Evolutionary conservation across 2,888 invertebrate species (phyloP).

Genomic region (Luperina testacea): DNA sequence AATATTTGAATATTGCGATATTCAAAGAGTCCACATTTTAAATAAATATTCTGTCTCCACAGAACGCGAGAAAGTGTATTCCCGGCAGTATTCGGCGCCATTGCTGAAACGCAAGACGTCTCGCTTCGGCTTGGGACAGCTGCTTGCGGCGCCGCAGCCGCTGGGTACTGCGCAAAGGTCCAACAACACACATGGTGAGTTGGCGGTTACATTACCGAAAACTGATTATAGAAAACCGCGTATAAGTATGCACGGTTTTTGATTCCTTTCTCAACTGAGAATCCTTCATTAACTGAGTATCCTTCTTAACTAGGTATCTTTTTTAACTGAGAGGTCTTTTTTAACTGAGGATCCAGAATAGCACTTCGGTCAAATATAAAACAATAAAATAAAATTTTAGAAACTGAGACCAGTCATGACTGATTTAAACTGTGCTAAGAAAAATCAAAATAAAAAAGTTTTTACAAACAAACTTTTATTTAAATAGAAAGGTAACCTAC

Average conservation of each 20-base stretch:
- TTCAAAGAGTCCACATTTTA: background rate
- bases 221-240: background rate
- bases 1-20: background rate
- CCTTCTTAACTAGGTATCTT: background rate
- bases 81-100: slow-evolving; percentile 98
- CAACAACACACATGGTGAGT: slow-evolving; percentile 70
- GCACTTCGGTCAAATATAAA: background rate
- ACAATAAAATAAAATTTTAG: background rate
- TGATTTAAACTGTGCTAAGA: background rate
- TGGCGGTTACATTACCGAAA: slow-evolving; percentile 59
- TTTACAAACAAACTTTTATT: no score
- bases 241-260: background rate
- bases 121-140: slow-evolving; percentile 96
- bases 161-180: slow-evolving; percentile 59
- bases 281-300: background rate
- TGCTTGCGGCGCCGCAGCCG: slow-evolving; percentile 85
- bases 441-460: no score
- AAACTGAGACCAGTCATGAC: background rate
- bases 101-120: slow-evolving; percentile 97
- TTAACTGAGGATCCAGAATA: background rate
- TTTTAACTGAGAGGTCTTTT: background rate
- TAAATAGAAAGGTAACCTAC: no score
- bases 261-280: background rate
- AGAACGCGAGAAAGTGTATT: slow-evolving; percentile 96
- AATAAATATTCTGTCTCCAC: slow-evolving; percentile 56